Percentiles rank a stretch among this genome's conserved stretches.
phyloP scores from a whole-genome alignment of 2,113 vertebrate species.

The Calyptomena viridis region DNA sequence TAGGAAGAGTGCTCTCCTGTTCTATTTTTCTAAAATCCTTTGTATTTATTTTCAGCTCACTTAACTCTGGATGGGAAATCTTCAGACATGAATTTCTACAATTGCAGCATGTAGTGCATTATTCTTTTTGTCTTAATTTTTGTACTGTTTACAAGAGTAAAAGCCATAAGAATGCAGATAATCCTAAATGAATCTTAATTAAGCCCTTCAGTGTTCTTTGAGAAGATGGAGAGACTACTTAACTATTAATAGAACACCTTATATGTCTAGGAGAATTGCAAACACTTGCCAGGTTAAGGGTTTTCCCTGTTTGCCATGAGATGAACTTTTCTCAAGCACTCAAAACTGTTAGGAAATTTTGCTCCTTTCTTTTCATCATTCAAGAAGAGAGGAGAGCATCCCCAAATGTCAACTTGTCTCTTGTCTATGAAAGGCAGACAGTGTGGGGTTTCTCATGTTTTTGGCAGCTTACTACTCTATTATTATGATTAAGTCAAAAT shows the following conservation, averaged over 20 bases:
- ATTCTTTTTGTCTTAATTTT: constrained; percentile 29
- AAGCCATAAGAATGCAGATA: not conserved
- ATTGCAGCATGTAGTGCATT: constrained; percentile 1
- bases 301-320: not conserved
- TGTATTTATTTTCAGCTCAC: not conserved
- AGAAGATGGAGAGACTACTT: not conserved
- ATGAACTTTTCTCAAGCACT: not conserved
- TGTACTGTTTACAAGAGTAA: not conserved
- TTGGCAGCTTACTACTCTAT: not conserved
- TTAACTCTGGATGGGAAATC: not conserved
- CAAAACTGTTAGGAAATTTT: not conserved
- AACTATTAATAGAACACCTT: not conserved
- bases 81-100: not conserved
- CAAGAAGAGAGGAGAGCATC: not conserved
- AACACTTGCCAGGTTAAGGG: not conserved
- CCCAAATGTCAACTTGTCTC: not conserved
- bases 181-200: not conserved
- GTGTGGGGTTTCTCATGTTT: not conserved
- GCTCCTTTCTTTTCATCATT: not conserved
- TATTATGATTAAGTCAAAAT: not conserved
- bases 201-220: not conserved
- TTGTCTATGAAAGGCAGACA: not conserved
- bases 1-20: not conserved
- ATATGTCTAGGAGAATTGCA: not conserved
- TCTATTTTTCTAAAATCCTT: not conserved